Base-by-base conservation (phyloP, 2,113 vertebrate species). In the Muntiacus reevesi region DNA sequence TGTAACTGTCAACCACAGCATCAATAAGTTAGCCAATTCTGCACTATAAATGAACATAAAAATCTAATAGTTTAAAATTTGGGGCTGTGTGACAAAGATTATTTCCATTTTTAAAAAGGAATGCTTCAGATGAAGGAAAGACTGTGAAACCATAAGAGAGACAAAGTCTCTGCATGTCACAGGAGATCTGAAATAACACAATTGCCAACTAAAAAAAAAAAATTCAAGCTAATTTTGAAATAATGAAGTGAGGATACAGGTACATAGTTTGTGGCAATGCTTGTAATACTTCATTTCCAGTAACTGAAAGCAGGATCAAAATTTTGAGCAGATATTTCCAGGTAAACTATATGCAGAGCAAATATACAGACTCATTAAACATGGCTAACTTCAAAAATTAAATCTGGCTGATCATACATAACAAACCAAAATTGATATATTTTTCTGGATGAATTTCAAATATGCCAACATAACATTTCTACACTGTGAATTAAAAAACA, bases 401-500 rank as follows among this genome's bases (percentile, higher is more conserved):
- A 85, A 94, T 85, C 74, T 97, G 84, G 71, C 13, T 84, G 47
- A 50, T 57, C 16, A 76, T n/a, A 74, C 12, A 28, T 45, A 59
- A n/a, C 94, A 62, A 91, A 89, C 54, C 59, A 25, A 87, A 43
- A 16, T 43, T 79, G 87, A 40, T 45, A 57, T 23, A 28, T 74
- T 95, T 91, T 91, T 90, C 71, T 78, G 21, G 40, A 81, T 87
- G 36, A 45, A 97, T 91, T 92, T 95, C 76, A 94, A 94, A 79
- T n/a, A 91, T 62, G 16, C 47, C 43, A 83, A 50, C 40, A 23
- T 23, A 91, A 82, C 19, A 95, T 91, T 95, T 94, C 55, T 85
- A 50, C 60, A 95, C 36, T 86, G 85, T 67, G 27, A 92, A 89
- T 57, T 82, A 86, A 27, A 94, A 97, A 98, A 96, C 71, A 91